These are phyloP conservation scores for Lepidonotus clava DNA, from an alignment of 2,888 invertebrate genomes.

Conservation along the genomic window DNA sequence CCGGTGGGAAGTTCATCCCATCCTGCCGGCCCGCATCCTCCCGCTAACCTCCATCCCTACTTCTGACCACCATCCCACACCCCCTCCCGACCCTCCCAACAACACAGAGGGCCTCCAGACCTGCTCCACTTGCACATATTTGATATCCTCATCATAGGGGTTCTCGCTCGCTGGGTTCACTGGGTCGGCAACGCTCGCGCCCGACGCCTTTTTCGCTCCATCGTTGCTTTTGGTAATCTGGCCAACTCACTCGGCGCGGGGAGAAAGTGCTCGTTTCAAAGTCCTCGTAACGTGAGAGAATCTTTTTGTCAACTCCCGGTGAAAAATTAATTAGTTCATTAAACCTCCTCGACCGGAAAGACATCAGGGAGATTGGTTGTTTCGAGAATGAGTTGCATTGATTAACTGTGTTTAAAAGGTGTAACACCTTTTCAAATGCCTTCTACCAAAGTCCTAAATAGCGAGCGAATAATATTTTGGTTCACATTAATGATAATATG, in stretches of 20 bases:
- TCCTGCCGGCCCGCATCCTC: conserved; percentile 18
- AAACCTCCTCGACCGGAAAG: neutral
- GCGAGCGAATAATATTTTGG: too few relatives aligned
- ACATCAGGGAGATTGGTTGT: too few relatives aligned
- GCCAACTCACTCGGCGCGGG: neutral
- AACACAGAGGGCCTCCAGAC: neutral
- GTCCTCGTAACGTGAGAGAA: neutral
- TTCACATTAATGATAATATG: too few relatives aligned
- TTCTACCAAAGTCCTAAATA: too few relatives aligned
- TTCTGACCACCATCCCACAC: neutral
- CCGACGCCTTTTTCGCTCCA: neutral
- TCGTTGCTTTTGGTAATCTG: neutral
- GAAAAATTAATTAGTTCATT: neutral
- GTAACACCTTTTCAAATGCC: too few relatives aligned
- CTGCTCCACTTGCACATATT: neutral
- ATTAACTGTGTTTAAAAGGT: too few relatives aligned
- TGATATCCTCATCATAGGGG: neutral
- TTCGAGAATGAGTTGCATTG: too few relatives aligned
- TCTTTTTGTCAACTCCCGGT: neutral
- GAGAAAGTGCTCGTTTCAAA: neutral
- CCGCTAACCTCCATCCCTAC: conserved; percentile 10
- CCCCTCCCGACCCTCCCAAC: neutral
- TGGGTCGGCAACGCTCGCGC: neutral
- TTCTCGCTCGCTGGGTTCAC: neutral
- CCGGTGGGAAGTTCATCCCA: too few relatives aligned